Base-by-base conservation (phyloP, 2,888 invertebrate species). In the Colostygia pectinataria region DNA sequence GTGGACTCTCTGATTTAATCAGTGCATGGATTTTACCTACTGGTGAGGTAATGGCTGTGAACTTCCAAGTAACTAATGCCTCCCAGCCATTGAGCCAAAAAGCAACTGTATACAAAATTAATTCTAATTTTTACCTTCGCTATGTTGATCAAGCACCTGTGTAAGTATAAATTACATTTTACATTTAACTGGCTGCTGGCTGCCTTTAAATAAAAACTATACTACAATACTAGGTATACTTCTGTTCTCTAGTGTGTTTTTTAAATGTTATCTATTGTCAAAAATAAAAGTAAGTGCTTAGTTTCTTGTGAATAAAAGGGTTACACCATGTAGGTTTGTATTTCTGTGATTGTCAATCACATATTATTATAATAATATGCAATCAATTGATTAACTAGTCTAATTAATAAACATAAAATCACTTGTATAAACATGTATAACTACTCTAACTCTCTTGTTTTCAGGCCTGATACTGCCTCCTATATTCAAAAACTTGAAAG, bases 401-500 rank as follows among this genome's bases (percentile, higher is more conserved):
- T n/a, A n/a, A n/a, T n/a, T n/a, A n/a, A n/a, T n/a, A n/a, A n/a
- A n/a, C n/a, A n/a, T n/a, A n/a, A n/a, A n/a, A n/a, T n/a, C n/a
- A n/a, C n/a, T n/a, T n/a, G n/a, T n/a, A n/a, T n/a, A n/a, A n/a
- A n/a, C n/a, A n/a, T n/a, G n/a, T n/a, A n/a, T n/a, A n/a, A n/a
- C n/a, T n/a, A n/a, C n/a, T n/a, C n/a, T 20, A 32, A 9, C 10
- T 4, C 13, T 29, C n/a, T 33, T 4, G 15, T 57, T 68, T 74
- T 27, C 76, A 96, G 95, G 31, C 99, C 99, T 25, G 99, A 99
- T 65, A 99, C 98, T n/a, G 95, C 97, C 33, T 94, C 96, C 2
- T 99, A 97, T 71, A 95, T 99, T 62, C 97, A 98, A 75, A 98
- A 98, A 82, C 77, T 98, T 39, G 98, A 99, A 75, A 91, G 96